Evolutionary conservation across 2,888 invertebrate genomes (phyloP).

Genomic region (Mimachlamys varia): DNA sequence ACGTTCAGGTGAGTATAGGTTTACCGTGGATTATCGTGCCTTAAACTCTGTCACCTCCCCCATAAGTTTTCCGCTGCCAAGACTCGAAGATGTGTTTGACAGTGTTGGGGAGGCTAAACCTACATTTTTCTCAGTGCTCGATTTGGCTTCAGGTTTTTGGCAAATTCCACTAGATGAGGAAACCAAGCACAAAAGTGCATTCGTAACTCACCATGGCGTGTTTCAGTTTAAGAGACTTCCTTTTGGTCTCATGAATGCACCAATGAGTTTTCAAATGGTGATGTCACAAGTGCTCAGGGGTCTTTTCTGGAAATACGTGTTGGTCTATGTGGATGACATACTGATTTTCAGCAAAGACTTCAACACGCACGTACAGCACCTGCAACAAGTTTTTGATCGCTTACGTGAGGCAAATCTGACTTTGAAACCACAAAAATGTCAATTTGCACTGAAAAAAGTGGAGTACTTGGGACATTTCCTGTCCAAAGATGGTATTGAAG

Average conservation of each 20-base stretch:
- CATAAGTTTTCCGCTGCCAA: slow-evolving; percentile 39
- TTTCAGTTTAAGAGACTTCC: slow-evolving; percentile 50
- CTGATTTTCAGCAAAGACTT: slow-evolving; percentile 51
- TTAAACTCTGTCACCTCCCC: slow-evolving; percentile 42
- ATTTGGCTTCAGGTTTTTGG: slow-evolving; percentile 43
- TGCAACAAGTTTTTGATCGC: slow-evolving; percentile 28
- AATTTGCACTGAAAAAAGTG: slow-evolving; percentile 47
- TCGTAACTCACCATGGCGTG: slow-evolving; percentile 45
- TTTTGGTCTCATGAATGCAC: slow-evolving; percentile 53
- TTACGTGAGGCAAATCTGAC: slow-evolving; percentile 53
- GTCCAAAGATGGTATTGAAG: slow-evolving; percentile 44
- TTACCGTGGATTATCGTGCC: slow-evolving; percentile 41
- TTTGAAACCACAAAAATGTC: slow-evolving; percentile 55
- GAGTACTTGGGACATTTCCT: slow-evolving; percentile 52
- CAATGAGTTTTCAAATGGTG: slow-evolving; percentile 43
- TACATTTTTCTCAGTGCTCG: slow-evolving; percentile 36
- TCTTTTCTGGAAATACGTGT: slow-evolving; percentile 54
- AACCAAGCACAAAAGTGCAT: slow-evolving; percentile 53
- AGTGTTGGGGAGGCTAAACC: slow-evolving; percentile 40
- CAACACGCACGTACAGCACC: slow-evolving; percentile 49
- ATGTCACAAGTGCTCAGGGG: slow-evolving; percentile 49
- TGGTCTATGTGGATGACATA: slow-evolving; percentile 57
- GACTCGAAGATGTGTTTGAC: slow-evolving; percentile 39
- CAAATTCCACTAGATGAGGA: slow-evolving; percentile 51
- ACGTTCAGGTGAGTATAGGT: slow-evolving; percentile 41